These are phyloP conservation scores for Uloborus plumipes DNA, from an alignment of 2,888 invertebrate species.

Conservation along the genomic window DNA sequence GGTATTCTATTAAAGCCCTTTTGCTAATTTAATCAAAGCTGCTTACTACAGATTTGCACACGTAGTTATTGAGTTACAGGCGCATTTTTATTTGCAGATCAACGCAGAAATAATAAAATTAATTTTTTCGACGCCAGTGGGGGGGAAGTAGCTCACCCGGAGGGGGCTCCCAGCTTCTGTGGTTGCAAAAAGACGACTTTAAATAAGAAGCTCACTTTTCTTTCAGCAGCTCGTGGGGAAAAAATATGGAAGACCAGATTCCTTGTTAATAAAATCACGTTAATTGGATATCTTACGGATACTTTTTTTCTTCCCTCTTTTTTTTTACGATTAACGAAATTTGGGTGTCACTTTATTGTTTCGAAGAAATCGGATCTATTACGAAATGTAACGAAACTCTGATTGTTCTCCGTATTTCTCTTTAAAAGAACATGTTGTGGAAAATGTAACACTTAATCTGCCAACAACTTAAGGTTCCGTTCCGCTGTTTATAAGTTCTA, in stretches of 20 bases:
- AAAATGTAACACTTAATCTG: too few relatives aligned
- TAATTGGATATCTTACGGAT: constrained; percentile 57
- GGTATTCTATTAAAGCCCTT: constrained; percentile 56
- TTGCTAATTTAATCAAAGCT: constrained; percentile 60
- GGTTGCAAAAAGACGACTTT: constrained; percentile 2
- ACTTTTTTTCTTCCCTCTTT: constrained; percentile 1
- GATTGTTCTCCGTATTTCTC: too few relatives aligned
- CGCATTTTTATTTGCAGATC: constrained; percentile 61
- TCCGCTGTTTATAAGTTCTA: too few relatives aligned
- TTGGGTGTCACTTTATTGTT: constrained; percentile 49
- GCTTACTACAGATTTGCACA: constrained; percentile 63
- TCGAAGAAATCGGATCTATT: constrained; percentile 51
- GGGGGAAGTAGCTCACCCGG: background rate
- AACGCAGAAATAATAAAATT: constrained; percentile 60
- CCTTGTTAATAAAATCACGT: constrained; percentile 60
- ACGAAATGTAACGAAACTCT: background rate
- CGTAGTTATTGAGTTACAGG: constrained; percentile 61
- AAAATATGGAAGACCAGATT: constrained; percentile 45
- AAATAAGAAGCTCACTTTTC: constrained; percentile 33
- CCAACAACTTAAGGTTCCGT: too few relatives aligned
- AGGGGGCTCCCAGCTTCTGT: constrained; percentile 13
- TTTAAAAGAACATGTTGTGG: too few relatives aligned
- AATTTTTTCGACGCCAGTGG: constrained; percentile 34
- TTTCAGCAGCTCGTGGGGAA: constrained; percentile 31
- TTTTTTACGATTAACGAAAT: constrained; percentile 49